Conservation (phyloP, 1,140 invertebrate species). For the Acromyrmex echinatior region DNA sequence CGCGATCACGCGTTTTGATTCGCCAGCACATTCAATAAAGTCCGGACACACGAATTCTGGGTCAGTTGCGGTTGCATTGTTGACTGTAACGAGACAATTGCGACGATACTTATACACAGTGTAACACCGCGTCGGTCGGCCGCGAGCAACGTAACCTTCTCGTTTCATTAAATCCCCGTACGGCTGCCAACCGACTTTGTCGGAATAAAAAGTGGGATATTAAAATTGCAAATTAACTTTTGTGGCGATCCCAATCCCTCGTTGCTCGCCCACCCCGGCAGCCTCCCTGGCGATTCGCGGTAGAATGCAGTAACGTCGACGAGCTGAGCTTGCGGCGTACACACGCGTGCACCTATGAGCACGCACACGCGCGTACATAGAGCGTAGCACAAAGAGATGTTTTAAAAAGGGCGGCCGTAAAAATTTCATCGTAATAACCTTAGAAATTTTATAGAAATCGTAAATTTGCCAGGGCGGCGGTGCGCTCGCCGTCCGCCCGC, state of each 20-base stretch:
- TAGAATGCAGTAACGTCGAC: constrained; percentile 44
- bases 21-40: constrained; percentile 64
- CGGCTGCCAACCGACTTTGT: constrained; percentile 37
- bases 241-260: constrained; percentile 56
- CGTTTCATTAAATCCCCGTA: constrained; percentile 68
- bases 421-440: constrained; percentile 66
- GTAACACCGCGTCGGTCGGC: constrained; percentile 1
- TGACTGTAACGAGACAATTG: constrained; percentile 69
- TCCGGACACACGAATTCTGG: constrained; percentile 66
- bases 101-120: constrained; percentile 57
- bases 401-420: constrained; percentile 44
- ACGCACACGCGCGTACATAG: background rate
- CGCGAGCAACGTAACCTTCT: constrained; percentile 45
- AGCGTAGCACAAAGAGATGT: constrained; percentile 46
- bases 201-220: constrained; percentile 64
- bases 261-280: constrained; percentile 8
- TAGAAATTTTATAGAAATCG: constrained; percentile 68
- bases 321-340: constrained; percentile 13
- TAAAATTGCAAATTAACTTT: constrained; percentile 75
- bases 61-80: constrained; percentile 70
- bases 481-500: constrained; percentile 27
- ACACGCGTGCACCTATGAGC: constrained; percentile 2
- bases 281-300: constrained; percentile 29
- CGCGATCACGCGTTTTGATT: constrained; percentile 66
- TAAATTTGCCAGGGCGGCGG: constrained; percentile 59